Conservation (phyloP, 2,797 vertebrate genomes). For the Gymnodraco acuticeps region DNA sequence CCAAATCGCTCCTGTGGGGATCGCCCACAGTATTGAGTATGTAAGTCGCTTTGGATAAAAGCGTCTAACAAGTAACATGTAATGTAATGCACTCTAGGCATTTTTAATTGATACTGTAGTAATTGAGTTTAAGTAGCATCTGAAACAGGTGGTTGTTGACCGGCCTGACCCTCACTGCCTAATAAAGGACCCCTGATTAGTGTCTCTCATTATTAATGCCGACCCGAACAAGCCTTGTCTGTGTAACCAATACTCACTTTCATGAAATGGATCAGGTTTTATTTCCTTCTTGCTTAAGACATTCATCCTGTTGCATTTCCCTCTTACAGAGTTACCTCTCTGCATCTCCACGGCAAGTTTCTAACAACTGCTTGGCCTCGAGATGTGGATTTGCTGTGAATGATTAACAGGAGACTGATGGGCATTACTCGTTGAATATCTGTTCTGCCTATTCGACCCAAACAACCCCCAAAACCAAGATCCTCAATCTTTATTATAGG, state of each 20-base stretch:
- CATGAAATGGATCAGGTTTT: constrained; percentile 78
- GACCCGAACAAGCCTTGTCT: constrained; percentile 50
- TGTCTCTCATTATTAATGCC: constrained; percentile 56
- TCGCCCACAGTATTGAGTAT: no score
- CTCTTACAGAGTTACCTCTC: constrained; percentile 72
- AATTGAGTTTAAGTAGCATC: not conserved
- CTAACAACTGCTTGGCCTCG: constrained; percentile 29
- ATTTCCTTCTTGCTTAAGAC: constrained; percentile 58
- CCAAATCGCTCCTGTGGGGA: no score
- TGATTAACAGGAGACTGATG: constrained; percentile 68
- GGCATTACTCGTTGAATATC: constrained; percentile 3
- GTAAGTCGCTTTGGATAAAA: no score
- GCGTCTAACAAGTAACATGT: no score
- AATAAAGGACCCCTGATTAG: constrained; percentile 23
- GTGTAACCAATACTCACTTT: constrained; percentile 77
- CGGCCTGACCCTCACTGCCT: not conserved
- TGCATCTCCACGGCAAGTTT: constrained; percentile 29
- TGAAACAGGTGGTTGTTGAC: not conserved
- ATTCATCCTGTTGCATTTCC: constrained; percentile 48
- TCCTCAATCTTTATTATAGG: no score
- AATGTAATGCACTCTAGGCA: not conserved
- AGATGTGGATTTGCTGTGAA: constrained; percentile 63
- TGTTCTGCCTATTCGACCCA: no score
- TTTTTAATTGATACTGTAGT: not conserved
- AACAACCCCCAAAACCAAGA: no score